These are phyloP conservation scores for Bellardia bayeri DNA, from an alignment of 2,888 invertebrate species.

Conservation along the genomic window DNA sequence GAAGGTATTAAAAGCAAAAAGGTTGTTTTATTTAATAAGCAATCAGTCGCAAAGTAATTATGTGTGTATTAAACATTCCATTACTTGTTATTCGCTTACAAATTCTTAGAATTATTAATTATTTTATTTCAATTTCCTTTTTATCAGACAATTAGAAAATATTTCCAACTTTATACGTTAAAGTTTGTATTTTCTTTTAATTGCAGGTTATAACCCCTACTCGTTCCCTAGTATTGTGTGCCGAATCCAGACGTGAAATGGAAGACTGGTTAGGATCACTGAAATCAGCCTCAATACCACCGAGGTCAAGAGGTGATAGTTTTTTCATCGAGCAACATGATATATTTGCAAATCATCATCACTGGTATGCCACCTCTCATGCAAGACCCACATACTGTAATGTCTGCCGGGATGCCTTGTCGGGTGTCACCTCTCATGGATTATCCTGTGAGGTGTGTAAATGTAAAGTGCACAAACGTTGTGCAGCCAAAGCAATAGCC, in stretches of 20 bases:
- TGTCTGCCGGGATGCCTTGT: slow-evolving; percentile 96
- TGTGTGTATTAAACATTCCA: too few species aligned
- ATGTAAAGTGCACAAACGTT: slow-evolving; percentile 98
- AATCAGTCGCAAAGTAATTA: too few species aligned
- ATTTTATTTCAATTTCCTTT: too few species aligned
- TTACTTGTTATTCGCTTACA: too few species aligned
- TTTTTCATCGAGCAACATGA: slow-evolving; percentile 87
- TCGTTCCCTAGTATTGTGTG: slow-evolving; percentile 91
- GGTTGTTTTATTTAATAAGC: too few species aligned
- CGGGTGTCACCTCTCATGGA: slow-evolving; percentile 97
- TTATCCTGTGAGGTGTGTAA: slow-evolving; percentile 99
- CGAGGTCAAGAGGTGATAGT: slow-evolving; percentile 84
- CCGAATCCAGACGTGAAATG: slow-evolving; percentile 94
- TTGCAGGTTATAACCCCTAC: slow-evolving; percentile 88
- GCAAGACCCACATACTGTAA: slow-evolving; percentile 98
- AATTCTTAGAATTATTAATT: too few species aligned
- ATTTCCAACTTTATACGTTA: background rate
- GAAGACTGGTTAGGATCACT: slow-evolving; percentile 95
- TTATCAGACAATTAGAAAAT: too few species aligned
- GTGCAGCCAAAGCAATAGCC: slow-evolving; percentile 95
- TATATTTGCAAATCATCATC: slow-evolving; percentile 89
- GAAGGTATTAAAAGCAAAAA: too few species aligned
- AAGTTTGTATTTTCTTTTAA: background rate
- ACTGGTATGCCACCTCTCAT: slow-evolving; percentile 96
- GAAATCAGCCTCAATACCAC: slow-evolving; percentile 87